Base-by-base conservation (phyloP, 2,113 vertebrate species). In the Brachionichthys hirsutus region DNA sequence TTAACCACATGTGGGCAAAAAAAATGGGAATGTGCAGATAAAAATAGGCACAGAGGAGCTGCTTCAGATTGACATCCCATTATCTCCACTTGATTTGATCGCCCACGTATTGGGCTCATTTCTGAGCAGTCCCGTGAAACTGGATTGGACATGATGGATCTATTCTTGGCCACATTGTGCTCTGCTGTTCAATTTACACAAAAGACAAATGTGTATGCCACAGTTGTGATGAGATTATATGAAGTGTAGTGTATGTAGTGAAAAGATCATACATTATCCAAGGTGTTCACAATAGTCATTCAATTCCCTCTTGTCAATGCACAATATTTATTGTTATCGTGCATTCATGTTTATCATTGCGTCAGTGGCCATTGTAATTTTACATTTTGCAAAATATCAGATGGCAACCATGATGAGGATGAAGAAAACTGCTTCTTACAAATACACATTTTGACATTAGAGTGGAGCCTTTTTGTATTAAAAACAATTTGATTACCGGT, bases 81-180 rank as follows among this genome's bases (percentile, higher is more conserved):
- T 49, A 58, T 80, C 48, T 54, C 52, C 57, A 38, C 54, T 79
- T 49, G 49, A 77, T 80, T 63, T 45, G 54, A 80, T 77, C 52
- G 70, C 64, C 54, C 54, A 58, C 30, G 2, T 54, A 67, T 49
- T 62, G 16, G 52, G 51, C 46, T 55, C 22, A 52, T 67, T 78
- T 60, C 70, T 49, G 40, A 75, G 49, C 56, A 59, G 53, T 58
- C 34, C 41, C 51, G 18, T 67, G 54, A 76, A 67, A 74, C 59
- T 65, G 54, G 78, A 51, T 54, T 75, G 45, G 45, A 59, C 20
- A 30, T 44, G 49, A 53, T 45, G n/a, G 14, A 40, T 67, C 56
- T 67, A 58, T 66, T 72, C 58, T 75, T 73, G 17, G 51, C 11
- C 40, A 40, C 5, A 4, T 17, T 62, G 17, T 56, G 12, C 38